Evolutionary conservation across 2,888 invertebrate species (phyloP).

Genomic region (Neria commutata): DNA sequence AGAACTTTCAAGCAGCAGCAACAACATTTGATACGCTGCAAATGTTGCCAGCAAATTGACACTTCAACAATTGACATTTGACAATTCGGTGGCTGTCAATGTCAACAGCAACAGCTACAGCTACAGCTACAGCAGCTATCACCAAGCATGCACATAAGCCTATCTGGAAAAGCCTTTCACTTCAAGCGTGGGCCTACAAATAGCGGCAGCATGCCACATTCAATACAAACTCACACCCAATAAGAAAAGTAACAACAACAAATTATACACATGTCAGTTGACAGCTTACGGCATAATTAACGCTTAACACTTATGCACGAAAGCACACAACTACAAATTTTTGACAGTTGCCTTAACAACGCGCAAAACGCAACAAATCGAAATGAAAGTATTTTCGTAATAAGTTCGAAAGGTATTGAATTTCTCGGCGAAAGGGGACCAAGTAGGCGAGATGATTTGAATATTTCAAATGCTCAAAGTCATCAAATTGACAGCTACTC

Average conservation of each 20-base stretch:
- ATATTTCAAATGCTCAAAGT: too few species aligned
- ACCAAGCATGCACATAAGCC: neutral
- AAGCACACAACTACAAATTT: conserved; percentile 20
- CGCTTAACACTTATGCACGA: neutral
- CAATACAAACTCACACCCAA: neutral
- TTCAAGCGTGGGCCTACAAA: too few species aligned
- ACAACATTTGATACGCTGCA: neutral
- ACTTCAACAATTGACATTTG: conserved; percentile 23
- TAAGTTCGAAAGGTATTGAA: too few species aligned
- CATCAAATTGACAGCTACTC: neutral
- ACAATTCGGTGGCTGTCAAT: conserved; percentile 48
- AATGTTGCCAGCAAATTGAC: conserved; percentile 2
- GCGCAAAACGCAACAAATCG: too few species aligned
- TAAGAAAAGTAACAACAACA: neutral
- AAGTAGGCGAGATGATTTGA: too few species aligned
- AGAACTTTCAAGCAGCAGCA: too few species aligned
- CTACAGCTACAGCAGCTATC: neutral
- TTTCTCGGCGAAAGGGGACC: too few species aligned
- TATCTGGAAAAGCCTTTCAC: neutral
- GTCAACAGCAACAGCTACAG: conserved; percentile 29
- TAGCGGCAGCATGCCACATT: too few species aligned
- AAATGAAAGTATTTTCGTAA: too few species aligned
- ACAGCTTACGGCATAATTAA: conserved; percentile 49
- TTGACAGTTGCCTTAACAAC: conserved; percentile 17
- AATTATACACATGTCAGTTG: conserved; percentile 45